Conservation (phyloP, 2,797 vertebrate genomes). For the Sardinella longiceps region DNA sequence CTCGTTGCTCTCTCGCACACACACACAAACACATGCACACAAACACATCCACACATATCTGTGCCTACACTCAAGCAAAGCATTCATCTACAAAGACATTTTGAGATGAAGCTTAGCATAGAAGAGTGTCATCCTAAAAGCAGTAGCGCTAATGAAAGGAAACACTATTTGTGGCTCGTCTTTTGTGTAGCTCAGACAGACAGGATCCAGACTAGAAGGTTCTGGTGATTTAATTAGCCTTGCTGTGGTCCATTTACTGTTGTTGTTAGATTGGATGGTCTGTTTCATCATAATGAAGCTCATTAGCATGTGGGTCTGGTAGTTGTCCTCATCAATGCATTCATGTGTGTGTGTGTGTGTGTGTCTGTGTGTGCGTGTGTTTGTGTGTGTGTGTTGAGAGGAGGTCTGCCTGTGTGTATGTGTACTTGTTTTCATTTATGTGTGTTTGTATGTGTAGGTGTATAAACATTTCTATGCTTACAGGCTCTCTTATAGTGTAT, state of each 20-base stretch:
- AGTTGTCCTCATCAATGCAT: not conserved
- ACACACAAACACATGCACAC: not conserved
- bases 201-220: slow-evolving; percentile 37
- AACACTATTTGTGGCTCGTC: not conserved
- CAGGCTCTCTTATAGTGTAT: not conserved
- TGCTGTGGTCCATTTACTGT: slow-evolving; percentile 63
- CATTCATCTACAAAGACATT: not conserved
- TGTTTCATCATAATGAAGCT: slow-evolving; percentile 54
- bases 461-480: not conserved
- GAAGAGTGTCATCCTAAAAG: not conserved
- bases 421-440: not conserved
- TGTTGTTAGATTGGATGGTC: slow-evolving; percentile 59
- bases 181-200: not conserved
- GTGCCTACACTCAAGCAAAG: not conserved
- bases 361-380: not conserved
- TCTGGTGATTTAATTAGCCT: slow-evolving; percentile 68
- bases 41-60: not conserved
- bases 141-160: not conserved
- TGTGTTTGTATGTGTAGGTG: not conserved
- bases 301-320: not conserved
- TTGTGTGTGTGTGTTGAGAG: not conserved
- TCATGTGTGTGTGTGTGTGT: not conserved
- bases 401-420: not conserved
- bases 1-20: too few species aligned
- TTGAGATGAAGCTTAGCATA: not conserved